phyloP scores from a whole-genome alignment of 2,797 vertebrate genomes.

The Sebastes elongatus region DNA sequence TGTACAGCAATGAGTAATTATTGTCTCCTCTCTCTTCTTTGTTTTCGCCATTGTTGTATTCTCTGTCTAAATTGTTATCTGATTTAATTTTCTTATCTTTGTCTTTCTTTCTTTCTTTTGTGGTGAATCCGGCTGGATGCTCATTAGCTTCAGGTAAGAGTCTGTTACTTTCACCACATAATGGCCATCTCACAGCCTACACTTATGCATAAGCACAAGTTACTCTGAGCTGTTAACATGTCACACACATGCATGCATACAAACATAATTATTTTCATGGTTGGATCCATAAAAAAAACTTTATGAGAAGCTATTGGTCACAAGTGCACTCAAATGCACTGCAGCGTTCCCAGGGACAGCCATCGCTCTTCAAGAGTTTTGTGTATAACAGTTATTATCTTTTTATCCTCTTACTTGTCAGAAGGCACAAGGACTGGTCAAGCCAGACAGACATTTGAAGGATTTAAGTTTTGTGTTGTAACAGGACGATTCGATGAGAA shows the following conservation, averaged over 20 bases:
- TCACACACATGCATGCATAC: background rate
- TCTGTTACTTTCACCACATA: background rate
- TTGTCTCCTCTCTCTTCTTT: background rate
- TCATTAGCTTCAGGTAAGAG: constrained; percentile 88
- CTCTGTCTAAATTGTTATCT: background rate
- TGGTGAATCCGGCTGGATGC: constrained; percentile 32
- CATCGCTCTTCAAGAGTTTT: background rate
- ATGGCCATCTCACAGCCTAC: background rate
- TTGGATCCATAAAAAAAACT: background rate
- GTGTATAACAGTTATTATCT: constrained; percentile 5
- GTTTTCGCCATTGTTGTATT: constrained; percentile 9
- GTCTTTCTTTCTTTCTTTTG: background rate
- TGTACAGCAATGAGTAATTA: background rate
- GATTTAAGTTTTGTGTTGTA: background rate
- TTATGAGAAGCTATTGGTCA: background rate
- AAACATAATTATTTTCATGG: background rate
- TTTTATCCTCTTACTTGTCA: background rate
- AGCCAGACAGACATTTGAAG: background rate
- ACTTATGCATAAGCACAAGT: background rate
- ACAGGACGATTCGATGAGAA: background rate
- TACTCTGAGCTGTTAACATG: background rate
- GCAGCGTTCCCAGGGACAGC: background rate
- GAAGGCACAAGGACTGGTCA: background rate
- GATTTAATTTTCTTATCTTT: constrained; percentile 3
- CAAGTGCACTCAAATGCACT: background rate